Evolutionary conservation across 2,888 invertebrate genomes (phyloP).

Genomic region (Panopea generosa): DNA sequence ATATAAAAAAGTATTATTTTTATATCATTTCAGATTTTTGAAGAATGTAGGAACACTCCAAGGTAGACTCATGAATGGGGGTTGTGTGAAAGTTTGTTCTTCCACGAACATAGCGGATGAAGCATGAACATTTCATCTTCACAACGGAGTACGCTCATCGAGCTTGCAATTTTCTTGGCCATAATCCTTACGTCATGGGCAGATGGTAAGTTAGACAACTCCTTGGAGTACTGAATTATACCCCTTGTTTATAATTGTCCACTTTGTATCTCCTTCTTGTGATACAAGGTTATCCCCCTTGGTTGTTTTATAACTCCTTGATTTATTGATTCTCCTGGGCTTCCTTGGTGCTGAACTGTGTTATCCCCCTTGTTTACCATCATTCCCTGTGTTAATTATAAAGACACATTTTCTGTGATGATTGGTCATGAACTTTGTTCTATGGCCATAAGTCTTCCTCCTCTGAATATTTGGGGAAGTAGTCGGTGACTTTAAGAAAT

Average conservation of each 20-base stretch:
- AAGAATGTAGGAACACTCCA: conserved; percentile 50
- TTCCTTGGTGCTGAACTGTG: no score
- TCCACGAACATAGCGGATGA: conserved; percentile 55
- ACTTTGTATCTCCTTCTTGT: not conserved
- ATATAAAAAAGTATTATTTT: conserved; percentile 1
- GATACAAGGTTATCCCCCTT: no score
- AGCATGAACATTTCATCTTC: conserved; percentile 55
- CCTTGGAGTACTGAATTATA: not conserved
- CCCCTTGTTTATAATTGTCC: not conserved
- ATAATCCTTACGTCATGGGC: conserved; percentile 47
- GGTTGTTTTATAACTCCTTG: no score
- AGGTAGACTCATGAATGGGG: conserved; percentile 59
- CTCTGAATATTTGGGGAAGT: no score
- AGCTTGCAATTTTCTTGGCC: conserved; percentile 56
- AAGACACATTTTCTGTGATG: no score
- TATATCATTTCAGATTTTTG: conserved; percentile 48
- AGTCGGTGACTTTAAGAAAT: no score
- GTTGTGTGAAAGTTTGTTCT: conserved; percentile 54
- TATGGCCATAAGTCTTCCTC: no score
- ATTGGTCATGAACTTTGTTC: no score
- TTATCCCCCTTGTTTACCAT: no score
- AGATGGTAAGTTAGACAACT: conserved; percentile 43
- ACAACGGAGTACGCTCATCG: conserved; percentile 48
- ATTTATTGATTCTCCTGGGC: no score
- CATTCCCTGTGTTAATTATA: no score